A percentile compares a stretch with the other conserved stretches of the same genome.
Conservation (phyloP, 2,113 vertebrate species). For the Oncorhynchus gorbuscha region DNA sequence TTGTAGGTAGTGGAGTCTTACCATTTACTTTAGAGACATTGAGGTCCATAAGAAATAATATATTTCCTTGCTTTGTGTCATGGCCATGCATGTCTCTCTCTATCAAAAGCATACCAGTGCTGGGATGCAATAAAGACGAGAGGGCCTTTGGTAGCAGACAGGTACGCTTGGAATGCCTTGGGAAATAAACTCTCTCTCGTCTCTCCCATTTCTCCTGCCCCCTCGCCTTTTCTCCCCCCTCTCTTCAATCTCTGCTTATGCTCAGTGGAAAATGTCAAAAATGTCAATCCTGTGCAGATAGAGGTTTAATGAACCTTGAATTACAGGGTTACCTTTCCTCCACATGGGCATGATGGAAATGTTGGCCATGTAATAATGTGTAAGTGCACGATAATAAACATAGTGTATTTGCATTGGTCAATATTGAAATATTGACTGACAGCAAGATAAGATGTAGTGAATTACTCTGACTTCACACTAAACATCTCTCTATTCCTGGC, state of each 20-base stretch:
- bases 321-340: too few species aligned
- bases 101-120: conserved; percentile 19
- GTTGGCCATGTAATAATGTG: conserved; percentile 40
- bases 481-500: not conserved
- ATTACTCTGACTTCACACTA: not conserved
- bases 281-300: not conserved
- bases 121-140: conserved; percentile 6
- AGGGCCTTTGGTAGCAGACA: conserved; percentile 16
- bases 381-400: conserved; percentile 57
- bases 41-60: not conserved
- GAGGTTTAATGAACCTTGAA: not conserved
- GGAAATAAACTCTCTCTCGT: conserved; percentile 17
- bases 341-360: not conserved
- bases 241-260: not conserved
- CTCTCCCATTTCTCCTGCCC: not conserved
- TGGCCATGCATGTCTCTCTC: conserved; percentile 11
- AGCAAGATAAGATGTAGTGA: conserved; percentile 48
- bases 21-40: not conserved
- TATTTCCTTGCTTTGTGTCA: not conserved
- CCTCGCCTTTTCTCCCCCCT: not conserved
- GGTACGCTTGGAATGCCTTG: conserved; percentile 36
- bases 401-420: conserved; percentile 35
- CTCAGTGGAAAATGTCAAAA: not conserved
- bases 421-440: too few species aligned
- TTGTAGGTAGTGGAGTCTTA: not conserved